These are phyloP conservation scores for Melanostoma scalare DNA, from an alignment of 2,888 invertebrate genomes.

Conservation along the genomic window DNA sequence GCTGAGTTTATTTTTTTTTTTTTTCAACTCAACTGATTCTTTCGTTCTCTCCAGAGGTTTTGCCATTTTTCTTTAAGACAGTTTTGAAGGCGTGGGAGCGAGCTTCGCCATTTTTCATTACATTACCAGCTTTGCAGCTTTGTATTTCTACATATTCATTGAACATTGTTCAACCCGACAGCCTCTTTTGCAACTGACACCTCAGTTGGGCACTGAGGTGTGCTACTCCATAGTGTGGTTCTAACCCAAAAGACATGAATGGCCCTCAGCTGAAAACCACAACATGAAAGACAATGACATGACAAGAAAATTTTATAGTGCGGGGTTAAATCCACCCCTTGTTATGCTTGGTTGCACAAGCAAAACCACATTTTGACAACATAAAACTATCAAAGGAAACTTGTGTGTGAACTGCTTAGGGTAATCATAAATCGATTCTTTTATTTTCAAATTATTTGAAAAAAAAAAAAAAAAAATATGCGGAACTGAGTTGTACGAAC, in stretches of 20 bases:
- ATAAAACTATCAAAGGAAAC: too few species aligned
- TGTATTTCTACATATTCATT: background rate
- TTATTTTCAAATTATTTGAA: too few species aligned
- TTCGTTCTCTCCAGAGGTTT: constrained; percentile 2
- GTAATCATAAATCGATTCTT: too few species aligned
- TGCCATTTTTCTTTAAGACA: constrained; percentile 70
- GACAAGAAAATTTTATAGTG: constrained; percentile 53
- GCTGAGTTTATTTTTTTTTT: background rate
- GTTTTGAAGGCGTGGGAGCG: constrained; percentile 73
- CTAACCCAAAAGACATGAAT: background rate
- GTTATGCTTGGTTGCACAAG: constrained; percentile 63
- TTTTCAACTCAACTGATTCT: background rate
- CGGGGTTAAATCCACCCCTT: constrained; percentile 52
- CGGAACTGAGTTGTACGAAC: too few species aligned
- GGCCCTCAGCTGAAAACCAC: constrained; percentile 36
- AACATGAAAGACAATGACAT: constrained; percentile 55
- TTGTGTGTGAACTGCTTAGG: too few species aligned
- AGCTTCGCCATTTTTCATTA: constrained; percentile 59
- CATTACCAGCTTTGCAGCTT: background rate
- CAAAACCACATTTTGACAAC: constrained; percentile 57
- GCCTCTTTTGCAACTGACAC: constrained; percentile 30
- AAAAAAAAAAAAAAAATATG: too few species aligned
- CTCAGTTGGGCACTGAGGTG: constrained; percentile 14
- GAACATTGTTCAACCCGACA: constrained; percentile 2
- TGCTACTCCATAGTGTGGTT: background rate